Evolutionary conservation across 2,888 invertebrate species (phyloP).

Genomic region (Ochropacha duplaris): DNA sequence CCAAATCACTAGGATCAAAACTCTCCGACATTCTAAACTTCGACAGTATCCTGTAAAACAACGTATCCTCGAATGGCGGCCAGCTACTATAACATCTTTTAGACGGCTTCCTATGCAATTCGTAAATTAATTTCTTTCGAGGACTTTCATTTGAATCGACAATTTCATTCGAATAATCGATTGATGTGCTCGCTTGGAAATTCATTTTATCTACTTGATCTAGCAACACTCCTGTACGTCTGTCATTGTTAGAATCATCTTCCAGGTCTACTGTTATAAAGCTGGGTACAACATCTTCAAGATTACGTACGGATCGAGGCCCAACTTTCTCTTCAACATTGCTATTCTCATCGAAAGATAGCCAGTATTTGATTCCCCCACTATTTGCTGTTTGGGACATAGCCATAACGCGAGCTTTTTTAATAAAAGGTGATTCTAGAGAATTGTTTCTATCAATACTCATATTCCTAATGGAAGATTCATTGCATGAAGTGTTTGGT

Average conservation of each 20-base stretch:
- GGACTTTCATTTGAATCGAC: conserved; percentile 24
- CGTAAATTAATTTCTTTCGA: conserved; percentile 46
- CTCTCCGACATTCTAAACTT: conserved; percentile 75
- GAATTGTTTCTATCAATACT: conserved; percentile 50
- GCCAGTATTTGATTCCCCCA: conserved; percentile 74
- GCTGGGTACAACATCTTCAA: conserved; percentile 57
- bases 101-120: conserved; percentile 26
- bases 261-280: conserved; percentile 47
- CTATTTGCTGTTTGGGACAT: conserved; percentile 69
- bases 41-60: conserved; percentile 68
- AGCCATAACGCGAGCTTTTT: conserved; percentile 55
- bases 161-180: conserved; percentile 39
- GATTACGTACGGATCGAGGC: conserved; percentile 23
- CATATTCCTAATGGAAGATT: conserved; percentile 53
- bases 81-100: conserved; percentile 57
- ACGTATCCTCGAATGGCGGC: conserved; percentile 70
- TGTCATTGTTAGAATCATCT: conserved; percentile 11
- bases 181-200: conserved; percentile 26
- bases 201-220: background rate
- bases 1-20: conserved; percentile 67
- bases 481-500: conserved; percentile 48
- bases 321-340: conserved; percentile 29
- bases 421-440: conserved; percentile 61
- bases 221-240: background rate
- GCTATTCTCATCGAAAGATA: conserved; percentile 66